Evolutionary conservation across 2,113 vertebrate genomes (phyloP).

Genomic region (Parotia lawesii): DNA sequence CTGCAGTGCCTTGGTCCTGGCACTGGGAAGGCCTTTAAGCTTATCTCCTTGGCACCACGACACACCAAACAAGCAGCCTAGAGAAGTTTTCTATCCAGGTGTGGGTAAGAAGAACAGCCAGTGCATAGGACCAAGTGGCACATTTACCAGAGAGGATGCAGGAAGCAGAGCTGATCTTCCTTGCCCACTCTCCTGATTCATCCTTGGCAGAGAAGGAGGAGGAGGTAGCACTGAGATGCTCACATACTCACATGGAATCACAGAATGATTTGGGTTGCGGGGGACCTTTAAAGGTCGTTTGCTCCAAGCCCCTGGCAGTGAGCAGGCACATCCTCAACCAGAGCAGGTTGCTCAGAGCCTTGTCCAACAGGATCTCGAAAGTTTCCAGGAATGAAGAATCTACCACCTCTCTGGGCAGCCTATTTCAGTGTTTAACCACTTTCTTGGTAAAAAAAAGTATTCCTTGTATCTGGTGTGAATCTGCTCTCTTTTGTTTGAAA

Average conservation of each 20-base stretch:
- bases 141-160: not conserved
- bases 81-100: not conserved
- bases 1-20: not conserved
- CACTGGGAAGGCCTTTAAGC: not conserved
- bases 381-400: not conserved
- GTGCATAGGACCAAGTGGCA: not conserved
- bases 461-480: not conserved
- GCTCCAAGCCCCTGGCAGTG: fast-evolving
- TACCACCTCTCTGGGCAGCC: not conserved
- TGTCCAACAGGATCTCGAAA: fast-evolving
- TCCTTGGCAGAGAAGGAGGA: not conserved
- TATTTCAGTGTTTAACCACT: fast-evolving
- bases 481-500: not conserved
- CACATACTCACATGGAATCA: not conserved
- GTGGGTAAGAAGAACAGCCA: not conserved
- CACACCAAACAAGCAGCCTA: not conserved
- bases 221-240: fast-evolving
- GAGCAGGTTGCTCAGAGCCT: not conserved
- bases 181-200: fast-evolving
- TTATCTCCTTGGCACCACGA: not conserved
- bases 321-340: not conserved
- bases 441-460: fast-evolving
- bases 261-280: not conserved
- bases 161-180: not conserved
- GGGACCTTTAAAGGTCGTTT: not conserved